Base-by-base conservation (phyloP, 2,797 vertebrate species). In the Rhynchonycteris naso region DNA sequence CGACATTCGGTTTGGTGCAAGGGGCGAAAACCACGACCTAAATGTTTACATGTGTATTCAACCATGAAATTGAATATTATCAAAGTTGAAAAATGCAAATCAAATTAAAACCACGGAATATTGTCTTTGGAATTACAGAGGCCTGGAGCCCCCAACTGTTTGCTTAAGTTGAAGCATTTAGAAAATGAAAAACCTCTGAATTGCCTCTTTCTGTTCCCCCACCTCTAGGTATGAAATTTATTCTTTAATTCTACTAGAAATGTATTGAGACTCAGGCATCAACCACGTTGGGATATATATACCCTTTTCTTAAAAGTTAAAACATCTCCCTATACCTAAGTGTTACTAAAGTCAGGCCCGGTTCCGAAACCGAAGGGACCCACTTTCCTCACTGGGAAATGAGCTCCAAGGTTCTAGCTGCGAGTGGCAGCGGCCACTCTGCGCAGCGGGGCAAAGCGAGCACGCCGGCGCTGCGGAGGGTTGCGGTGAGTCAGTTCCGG, bases 51-150 rank as follows among this genome's bases (percentile, higher is more conserved):
- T 95, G 97, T 90, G 97, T 95, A 97, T 82, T 68, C 95, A 96
- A 86, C 93, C 96, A 96, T 97, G 96, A 98, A 98, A 98, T 98
- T 98, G 97, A 97, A 97, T 96, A 96, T 95, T 95, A 97, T 96
- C 87, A 86, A 97, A 93, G 74, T 94, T 71, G 93, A 96, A 83
- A 97, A 95, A 92, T 97, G 83, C 95, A 95, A 97, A 97, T 96
- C 96, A 95, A 72, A 96, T 97, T 97, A 97, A 97, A 97, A 75
- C 7, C 7, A 43, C 56, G 63, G 96, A 28, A 30, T 96, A 93
- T 93, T 88, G 94, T 61, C 83, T 92, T 95, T 95, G 83, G 81
- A 95, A 95, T 96, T 94, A 96, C 74, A 90, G 93, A 33, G 38
- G 66, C 63, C 21, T 26, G 82, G 35, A 91, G 69, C 43, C 61